These are phyloP conservation scores for Archilochus colubris DNA, from an alignment of 2,113 vertebrate species.

Conservation along the genomic window DNA sequence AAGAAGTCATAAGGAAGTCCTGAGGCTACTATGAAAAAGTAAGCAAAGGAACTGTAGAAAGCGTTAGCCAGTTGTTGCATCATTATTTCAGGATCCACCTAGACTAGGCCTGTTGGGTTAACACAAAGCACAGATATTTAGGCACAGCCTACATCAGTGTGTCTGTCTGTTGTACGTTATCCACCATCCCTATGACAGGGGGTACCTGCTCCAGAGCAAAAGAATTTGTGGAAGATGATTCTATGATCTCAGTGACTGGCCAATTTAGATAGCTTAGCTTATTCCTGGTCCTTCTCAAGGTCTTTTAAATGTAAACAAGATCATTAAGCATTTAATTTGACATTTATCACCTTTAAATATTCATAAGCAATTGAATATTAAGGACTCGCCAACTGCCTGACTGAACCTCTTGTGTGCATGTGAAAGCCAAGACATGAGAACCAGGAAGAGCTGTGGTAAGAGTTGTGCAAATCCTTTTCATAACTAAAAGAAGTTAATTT, in stretches of 20 bases:
- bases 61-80: neutral
- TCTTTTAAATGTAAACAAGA: slow-evolving; percentile 78
- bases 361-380: slow-evolving; percentile 64
- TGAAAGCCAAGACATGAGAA: neutral
- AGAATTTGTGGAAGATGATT: neutral
- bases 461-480: neutral
- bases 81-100: neutral
- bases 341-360: slow-evolving; percentile 81
- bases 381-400: slow-evolving; percentile 61
- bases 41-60: neutral
- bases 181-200: neutral
- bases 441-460: neutral
- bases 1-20: neutral
- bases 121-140: neutral
- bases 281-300: slow-evolving; percentile 69
- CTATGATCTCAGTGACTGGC: neutral
- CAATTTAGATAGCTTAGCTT: neutral
- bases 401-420: neutral
- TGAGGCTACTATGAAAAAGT: neutral
- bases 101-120: neutral
- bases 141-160: neutral
- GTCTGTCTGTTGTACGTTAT: neutral
- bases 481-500: neutral
- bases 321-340: slow-evolving; percentile 75
- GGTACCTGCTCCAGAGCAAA: neutral